Evolutionary conservation across 2,113 vertebrate genomes (phyloP), one percentile per base, ranked within the genome.

Genomic region (Peromyscus leucopus): DNA sequence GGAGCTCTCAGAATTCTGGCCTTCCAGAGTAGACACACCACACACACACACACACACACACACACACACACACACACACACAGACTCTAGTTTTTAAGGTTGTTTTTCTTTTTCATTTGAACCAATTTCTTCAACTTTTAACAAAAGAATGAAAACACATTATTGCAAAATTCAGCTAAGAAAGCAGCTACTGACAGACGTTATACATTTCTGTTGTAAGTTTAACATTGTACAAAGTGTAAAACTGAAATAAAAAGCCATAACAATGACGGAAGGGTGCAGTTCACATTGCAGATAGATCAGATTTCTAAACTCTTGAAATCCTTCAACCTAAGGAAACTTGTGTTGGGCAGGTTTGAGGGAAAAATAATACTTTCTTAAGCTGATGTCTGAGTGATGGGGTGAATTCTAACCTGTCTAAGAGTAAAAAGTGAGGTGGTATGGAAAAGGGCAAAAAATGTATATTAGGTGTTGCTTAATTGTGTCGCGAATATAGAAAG

Each of bases 401-500:
- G 15, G 59, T 88, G 88, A 91, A 94, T 94, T 91, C 71, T 85
- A 92, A 92, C 24, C 2, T 78, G 90, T 91, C 75, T 59, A 39
- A 92, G 83, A 95, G 24, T n/a, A n/a, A 36, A 95, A 87, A 92
- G 8, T 24, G 48, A 95, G 83, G 33, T 78, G 57, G n/a, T 48
- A 72, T 33, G 74, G n/a, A 87, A 67, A 82, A 95, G 89, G 61
- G 26, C 92, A 95, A 95, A 95, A 87, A 75, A 46, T 59, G 63
- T 89, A 24, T 71, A 88, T 88, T 94, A 65, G 57, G 76, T 88
- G 69, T 90, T 90, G 93, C 75, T 79, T 90, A 93, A 94, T 93
- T 96, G 79, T 96, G 63, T 90, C 97, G 94, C 65, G 97, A 94
- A 95, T 97, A 90, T 97, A 92, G 94, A 93, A 97, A 94, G 86